These are phyloP conservation scores for Timema podura DNA, from an alignment of 2,888 invertebrate species.

Conservation along the genomic window DNA sequence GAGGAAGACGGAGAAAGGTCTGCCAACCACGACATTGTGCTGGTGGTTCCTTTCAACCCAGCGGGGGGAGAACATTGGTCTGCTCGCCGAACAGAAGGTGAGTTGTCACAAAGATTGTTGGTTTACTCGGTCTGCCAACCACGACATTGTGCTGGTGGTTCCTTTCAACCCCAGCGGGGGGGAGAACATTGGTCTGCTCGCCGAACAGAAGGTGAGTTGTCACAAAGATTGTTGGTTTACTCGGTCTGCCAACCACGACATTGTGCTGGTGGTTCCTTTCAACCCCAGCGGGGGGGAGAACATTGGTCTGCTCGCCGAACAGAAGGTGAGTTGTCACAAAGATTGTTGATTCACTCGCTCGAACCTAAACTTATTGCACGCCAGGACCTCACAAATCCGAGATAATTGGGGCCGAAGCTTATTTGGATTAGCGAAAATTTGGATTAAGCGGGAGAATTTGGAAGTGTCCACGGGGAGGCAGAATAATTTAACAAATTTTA, in stretches of 20 bases:
- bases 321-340: conserved; percentile 49
- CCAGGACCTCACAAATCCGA: too few species aligned
- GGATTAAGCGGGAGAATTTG: too few species aligned
- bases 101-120: conserved; percentile 24
- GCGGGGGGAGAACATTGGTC: conserved; percentile 59
- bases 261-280: conserved; percentile 68
- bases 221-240: too few species aligned
- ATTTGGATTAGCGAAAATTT: too few species aligned
- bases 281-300: conserved; percentile 55
- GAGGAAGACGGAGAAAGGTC: conserved; percentile 17
- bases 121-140: conserved; percentile 1
- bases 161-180: conserved; percentile 56
- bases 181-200: conserved; percentile 61
- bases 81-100: conserved; percentile 64
- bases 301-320: conserved; percentile 63
- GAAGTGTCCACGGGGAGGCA: too few species aligned
- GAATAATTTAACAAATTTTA: too few species aligned
- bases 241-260: conserved; percentile 39
- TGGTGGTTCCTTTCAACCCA: conserved; percentile 65
- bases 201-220: conserved; percentile 58
- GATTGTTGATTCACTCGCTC: not conserved
- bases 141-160: conserved; percentile 61
- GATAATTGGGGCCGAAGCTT: too few species aligned
- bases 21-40: conserved; percentile 47
- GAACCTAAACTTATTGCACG: too few species aligned